phyloP scores from a whole-genome alignment of 1,140 invertebrate genomes.

The Drosophila asahinai region DNA sequence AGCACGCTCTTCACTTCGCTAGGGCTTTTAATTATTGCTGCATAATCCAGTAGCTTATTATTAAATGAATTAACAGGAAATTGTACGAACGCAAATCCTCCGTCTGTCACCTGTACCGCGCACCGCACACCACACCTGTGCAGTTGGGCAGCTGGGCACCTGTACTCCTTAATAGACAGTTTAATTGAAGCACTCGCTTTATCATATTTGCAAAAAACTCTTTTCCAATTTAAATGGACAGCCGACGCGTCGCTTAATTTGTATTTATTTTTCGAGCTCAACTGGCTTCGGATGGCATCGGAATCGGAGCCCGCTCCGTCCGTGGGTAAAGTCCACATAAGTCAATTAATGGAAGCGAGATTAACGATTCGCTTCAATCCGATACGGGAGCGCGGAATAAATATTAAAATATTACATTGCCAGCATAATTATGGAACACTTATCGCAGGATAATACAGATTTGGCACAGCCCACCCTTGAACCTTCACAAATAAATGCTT shows the following conservation, averaged over 20 bases:
- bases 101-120: slow-evolving; percentile 35
- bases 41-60: slow-evolving; percentile 69
- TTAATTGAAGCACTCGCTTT: slow-evolving; percentile 61
- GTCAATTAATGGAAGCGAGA: slow-evolving; percentile 66
- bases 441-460: too few relatives aligned
- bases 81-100: slow-evolving; percentile 21
- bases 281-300: background rate
- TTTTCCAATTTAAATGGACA: slow-evolving; percentile 61
- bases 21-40: slow-evolving; percentile 57
- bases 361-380: slow-evolving; percentile 51
- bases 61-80: slow-evolving; percentile 51
- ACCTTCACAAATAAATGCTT: background rate
- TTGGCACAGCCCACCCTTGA: background rate
- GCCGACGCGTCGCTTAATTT: slow-evolving; percentile 32
- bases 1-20: background rate
- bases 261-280: slow-evolving; percentile 16
- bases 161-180: slow-evolving; percentile 56
- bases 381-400: background rate
- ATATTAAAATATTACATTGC: slow-evolving; percentile 16
- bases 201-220: slow-evolving; percentile 62
- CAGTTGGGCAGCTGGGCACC: background rate
- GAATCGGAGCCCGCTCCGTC: background rate
- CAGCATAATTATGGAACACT: slow-evolving; percentile 11
- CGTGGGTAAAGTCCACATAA: slow-evolving; percentile 49
- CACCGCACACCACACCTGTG: background rate